Evolutionary conservation across 2,797 vertebrate genomes (phyloP), one percentile per base, ranked within the genome.

Genomic region (Enteromius trimaculatus): DNA sequence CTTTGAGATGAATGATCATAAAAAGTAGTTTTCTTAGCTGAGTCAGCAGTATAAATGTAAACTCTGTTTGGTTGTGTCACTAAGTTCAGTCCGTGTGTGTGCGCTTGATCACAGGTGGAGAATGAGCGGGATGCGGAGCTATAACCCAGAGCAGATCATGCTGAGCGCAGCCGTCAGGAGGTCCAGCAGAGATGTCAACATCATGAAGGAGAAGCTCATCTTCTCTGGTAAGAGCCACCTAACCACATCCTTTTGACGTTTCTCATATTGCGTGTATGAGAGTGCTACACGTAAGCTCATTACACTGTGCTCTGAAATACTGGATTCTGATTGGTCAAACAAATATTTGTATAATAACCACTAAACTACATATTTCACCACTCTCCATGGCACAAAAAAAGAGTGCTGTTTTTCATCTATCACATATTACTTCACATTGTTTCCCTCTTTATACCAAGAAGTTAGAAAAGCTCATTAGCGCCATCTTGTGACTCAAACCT

Each of bases 161-260:
- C 95, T 99, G 90, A 99, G 96, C 0, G 97, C 98, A 0, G 95
- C 97, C 0, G 98, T 98, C 71, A 92, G 94, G 88, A 92, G 96
- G 69, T 95, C 96, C 87, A 98, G 96, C 92, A 94, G 96, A 74
- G 98, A 99, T 0, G 95, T 99, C 90, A 97, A 96, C 89, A 96
- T 99, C 92, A 99, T 99, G 98, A 99, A 99, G 92, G 97, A 99
- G 92, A 99, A 99, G 88, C 96, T 99, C 37, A 99, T 99, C 89
- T 99, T 99, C 93, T 97, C 98, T 74, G 98, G 98, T 99, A 90
- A 90, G 91, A 29, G 31, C 39, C 49, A 44, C 44, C 37, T 58
- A 53, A 75, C 21, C 66, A 64, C 64, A 6, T 64, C 3, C 21
- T 26, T 21, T 51, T 78, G 70, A 42, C 1, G 3, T 47, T 49